Base-by-base conservation (phyloP, 2,113 vertebrate species). In the Azemiops feae region DNA sequence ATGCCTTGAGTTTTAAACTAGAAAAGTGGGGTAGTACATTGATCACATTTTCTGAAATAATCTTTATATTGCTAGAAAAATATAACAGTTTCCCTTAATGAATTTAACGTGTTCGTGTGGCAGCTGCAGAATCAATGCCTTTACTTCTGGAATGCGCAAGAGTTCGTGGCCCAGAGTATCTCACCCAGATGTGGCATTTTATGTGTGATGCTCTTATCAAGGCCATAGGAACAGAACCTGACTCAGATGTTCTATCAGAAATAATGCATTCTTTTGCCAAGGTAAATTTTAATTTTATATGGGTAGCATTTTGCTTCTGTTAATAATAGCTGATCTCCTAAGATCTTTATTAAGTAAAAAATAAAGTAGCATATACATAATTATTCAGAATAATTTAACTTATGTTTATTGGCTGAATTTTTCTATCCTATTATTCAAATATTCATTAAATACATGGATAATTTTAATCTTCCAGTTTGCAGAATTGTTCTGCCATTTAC, bases 221-320 rank as follows among this genome's bases (percentile, higher is more conserved):
- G 97, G 98, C 99, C 91, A 99, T 99, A 55, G 99, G 99, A 74
- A 99, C 99, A 0, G 99, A 99, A 91, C 99, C 99, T 0, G 99
- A 99, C 95, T 99, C 99, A 0, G 99, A 99, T 52, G 99, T 99
- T 93, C 98, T 99, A 60, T 99, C 99, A 0, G 99, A 99, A 97
- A 99, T 99, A 94, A 99, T 99, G 99, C 99, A 99, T 96, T 99
- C 99, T 16, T 99, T 99, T 92, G 99, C 99, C 54, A 99, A 99
- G 98, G 99, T 99, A 95, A 96, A 0, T 60, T 74, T 85, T 88
- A 45, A 64, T 1, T 89, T 88, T 18, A 30, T 88, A 22, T 1
- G 16, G 30, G 64, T 27, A 45, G 2, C 14, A 81, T 55, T 57
- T 69, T 58, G 18, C 7, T 57, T 85, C 22, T 86, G 20, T 34